Evolutionary conservation across 2,888 invertebrate species (phyloP).

Genomic region (Athalia cordata): DNA sequence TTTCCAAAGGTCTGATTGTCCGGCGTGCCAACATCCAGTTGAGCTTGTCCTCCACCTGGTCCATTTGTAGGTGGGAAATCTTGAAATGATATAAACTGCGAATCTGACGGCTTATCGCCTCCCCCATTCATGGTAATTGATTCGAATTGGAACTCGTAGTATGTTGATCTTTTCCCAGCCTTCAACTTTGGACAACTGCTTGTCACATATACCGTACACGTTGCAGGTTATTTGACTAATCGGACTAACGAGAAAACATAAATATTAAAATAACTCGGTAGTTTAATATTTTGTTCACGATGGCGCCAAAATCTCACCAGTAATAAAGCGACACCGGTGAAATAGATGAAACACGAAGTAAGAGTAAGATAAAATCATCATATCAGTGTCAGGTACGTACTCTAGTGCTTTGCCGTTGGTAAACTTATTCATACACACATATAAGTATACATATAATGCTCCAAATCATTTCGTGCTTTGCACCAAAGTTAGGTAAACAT

Average conservation of each 20-base stretch:
- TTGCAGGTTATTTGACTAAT: conserved; percentile 34
- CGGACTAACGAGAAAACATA: not conserved
- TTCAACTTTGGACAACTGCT: not conserved
- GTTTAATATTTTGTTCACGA: not conserved
- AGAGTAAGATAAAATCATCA: too few relatives aligned
- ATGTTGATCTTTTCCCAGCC: not conserved
- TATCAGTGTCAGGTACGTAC: too few relatives aligned
- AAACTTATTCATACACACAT: too few relatives aligned
- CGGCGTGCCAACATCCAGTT: conserved; percentile 81
- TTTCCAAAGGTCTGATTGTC: conserved; percentile 64
- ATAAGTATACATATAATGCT: too few relatives aligned
- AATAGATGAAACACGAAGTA: too few relatives aligned
- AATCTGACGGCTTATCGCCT: conserved; percentile 54
- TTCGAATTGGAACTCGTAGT: not conserved
- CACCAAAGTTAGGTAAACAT: too few relatives aligned
- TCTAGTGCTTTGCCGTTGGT: too few relatives aligned
- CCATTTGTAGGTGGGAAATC: conserved; percentile 80
- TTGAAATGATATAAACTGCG: conserved; percentile 79
- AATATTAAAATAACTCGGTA: not conserved
- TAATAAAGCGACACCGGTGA: too few relatives aligned
- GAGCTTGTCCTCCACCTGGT: conserved; percentile 77
- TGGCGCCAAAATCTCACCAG: not conserved
- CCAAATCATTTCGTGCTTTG: not conserved
- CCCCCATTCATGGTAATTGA: conserved; percentile 43
- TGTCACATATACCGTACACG: conserved; percentile 8